Conservation (phyloP, 1,140 invertebrate genomes). For the Dreissena rostriformis region DNA sequence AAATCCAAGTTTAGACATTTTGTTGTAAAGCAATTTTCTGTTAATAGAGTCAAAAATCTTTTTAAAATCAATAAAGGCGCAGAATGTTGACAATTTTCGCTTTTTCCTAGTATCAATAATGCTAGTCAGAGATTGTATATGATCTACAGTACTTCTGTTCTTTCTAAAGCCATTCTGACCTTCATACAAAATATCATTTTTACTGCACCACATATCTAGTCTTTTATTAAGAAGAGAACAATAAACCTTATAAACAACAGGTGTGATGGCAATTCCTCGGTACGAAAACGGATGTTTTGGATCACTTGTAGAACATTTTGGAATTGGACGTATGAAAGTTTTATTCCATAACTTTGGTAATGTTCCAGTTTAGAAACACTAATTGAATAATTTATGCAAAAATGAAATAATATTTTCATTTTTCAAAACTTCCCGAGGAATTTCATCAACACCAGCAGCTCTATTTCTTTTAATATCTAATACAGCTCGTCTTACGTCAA, state of each 20-base stretch:
- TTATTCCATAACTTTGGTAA: conserved; percentile 1
- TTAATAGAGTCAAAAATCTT: conserved; percentile 49
- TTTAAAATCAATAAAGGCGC: conserved; percentile 52
- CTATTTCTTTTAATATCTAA: conserved; percentile 19
- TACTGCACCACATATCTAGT: background rate
- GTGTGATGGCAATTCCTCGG: conserved; percentile 1
- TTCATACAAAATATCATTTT: background rate
- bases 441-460: conserved; percentile 15
- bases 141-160: background rate
- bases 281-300: conserved; percentile 16
- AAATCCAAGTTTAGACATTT: conserved; percentile 35
- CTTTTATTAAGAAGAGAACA: conserved; percentile 9
- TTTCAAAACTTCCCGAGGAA: background rate
- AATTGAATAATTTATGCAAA: background rate
- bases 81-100: conserved; percentile 34
- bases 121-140: conserved; percentile 7
- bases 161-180: conserved; percentile 4
- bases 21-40: conserved; percentile 12
- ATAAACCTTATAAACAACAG: conserved; percentile 3
- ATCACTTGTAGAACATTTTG: conserved; percentile 2
- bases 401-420: background rate
- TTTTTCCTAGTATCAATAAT: conserved; percentile 10
- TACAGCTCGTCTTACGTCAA: conserved; percentile 11
- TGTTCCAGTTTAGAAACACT: background rate
- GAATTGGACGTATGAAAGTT: conserved; percentile 11